Base-by-base conservation (phyloP, 2,888 invertebrate species). In the Thalpophila matura region DNA sequence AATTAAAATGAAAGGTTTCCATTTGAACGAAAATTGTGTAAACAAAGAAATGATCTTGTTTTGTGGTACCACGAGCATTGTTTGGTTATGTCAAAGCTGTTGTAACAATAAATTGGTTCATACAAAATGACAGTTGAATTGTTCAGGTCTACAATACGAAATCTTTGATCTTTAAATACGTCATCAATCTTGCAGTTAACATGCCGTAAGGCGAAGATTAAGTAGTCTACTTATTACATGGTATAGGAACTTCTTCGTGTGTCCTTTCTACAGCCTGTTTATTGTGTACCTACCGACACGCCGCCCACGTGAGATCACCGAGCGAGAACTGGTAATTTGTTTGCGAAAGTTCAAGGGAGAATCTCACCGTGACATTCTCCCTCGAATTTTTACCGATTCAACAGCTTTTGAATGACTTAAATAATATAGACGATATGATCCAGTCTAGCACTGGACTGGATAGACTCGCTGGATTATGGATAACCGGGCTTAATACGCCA, bases 21-120 rank as follows among this genome's bases (percentile, higher is more conserved):
- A n/a, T 40, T 16, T 20, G 9, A 5, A 27, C 7, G 27, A 27
- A 27, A 4, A 22, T 16, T 3, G 22, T 14, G 18, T 53, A 12
- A 10, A 27, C 2, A 53, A 12, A 6, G 1, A 29, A 31, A 33
- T 26, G 18, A 26, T 31, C 20, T 26, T 26, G 14, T 63, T 60
- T 63, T 26, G n/a, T 40, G n/a, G n/a, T 12, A 10, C 14, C 22
- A 37, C 16, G 14, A 35, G 22, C 16, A 40, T 33, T 64, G 16
- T 35, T 22, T 22, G 33, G 4, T 46, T 63, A 29, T 31, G 12
- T 27, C 20, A 40, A 26, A 10, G 31, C 10, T 61, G 31, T 64
- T 60, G 65, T 31, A 60, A 38, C 1, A 7, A 26, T 64, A n/a
- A n/a, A n/a, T 16, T 33, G 18, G 10, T 56, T 12, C 9, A 2